Conservation (phyloP, 1,140 invertebrate species). For the Megalopta genalis region DNA sequence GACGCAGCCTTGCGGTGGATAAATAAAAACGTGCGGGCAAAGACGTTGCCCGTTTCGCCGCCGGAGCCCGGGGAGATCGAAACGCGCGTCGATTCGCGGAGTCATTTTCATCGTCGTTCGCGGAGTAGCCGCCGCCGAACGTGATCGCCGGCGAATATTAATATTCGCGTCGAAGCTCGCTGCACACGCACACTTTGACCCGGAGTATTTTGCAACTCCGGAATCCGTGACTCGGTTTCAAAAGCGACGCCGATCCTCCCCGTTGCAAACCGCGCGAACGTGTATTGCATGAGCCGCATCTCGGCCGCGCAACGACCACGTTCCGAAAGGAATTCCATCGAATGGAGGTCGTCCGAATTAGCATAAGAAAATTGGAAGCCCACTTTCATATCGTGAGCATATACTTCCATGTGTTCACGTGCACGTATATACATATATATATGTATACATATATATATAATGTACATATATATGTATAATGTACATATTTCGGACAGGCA, state of each 20-base stretch:
- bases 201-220: slow-evolving; percentile 34
- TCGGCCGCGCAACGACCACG: not conserved
- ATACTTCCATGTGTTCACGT: not conserved
- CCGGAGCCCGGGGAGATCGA: too few species aligned
- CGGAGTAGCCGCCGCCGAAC: too few species aligned
- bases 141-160: not conserved
- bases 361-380: slow-evolving; percentile 63
- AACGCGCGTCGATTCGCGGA: too few species aligned
- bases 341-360: slow-evolving; percentile 53
- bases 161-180: not conserved
- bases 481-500: slow-evolving; percentile 5
- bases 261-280: slow-evolving; percentile 21
- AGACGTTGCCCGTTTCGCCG: not conserved
- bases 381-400: slow-evolving; percentile 24
- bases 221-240: slow-evolving; percentile 42
- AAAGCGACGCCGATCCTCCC: slow-evolving; percentile 2
- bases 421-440: too few species aligned
- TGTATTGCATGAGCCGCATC: slow-evolving; percentile 38
- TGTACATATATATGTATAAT: too few species aligned
- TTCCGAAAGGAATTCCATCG: slow-evolving; percentile 36
- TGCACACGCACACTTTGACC: not conserved
- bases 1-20: too few species aligned
- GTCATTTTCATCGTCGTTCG: too few species aligned
- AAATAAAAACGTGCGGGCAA: too few species aligned
- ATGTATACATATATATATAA: too few species aligned